A percentile compares a stretch with the other conserved stretches of the same genome.
Conservation (phyloP, 2,113 vertebrate genomes). For the Pelecanoides urinatrix region DNA sequence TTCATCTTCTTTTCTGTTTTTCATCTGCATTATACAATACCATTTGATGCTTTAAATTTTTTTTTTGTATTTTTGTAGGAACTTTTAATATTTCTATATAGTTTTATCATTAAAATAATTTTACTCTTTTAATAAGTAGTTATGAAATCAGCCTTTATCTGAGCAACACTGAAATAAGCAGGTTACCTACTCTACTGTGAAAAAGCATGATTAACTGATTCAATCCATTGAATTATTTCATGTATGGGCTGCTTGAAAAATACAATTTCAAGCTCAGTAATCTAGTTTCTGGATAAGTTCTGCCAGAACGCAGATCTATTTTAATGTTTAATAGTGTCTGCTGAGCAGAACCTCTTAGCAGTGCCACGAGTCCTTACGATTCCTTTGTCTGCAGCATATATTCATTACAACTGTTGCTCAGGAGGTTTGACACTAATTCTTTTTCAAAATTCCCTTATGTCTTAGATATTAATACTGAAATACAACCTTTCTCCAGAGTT, state of each 20-base stretch:
- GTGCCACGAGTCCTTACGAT: neutral
- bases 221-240: neutral
- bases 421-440: neutral
- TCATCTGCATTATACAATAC: neutral
- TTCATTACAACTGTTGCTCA: neutral
- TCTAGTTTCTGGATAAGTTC: neutral
- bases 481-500: neutral
- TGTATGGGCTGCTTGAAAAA: neutral
- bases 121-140: neutral
- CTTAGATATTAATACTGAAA: neutral
- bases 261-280: neutral
- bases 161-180: neutral
- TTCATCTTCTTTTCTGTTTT: neutral
- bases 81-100: neutral
- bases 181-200: neutral
- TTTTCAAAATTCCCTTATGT: neutral
- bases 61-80: neutral
- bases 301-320: neutral
- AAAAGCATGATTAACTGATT: neutral
- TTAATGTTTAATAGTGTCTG: neutral
- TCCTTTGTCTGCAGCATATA: neutral
- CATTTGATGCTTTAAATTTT: neutral
- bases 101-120: neutral
- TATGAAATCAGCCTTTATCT: neutral
- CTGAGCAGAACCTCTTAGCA: neutral